These are phyloP conservation scores for Oasisia sp. DNA, from an alignment of 2,888 invertebrate species.

Conservation along the genomic window DNA sequence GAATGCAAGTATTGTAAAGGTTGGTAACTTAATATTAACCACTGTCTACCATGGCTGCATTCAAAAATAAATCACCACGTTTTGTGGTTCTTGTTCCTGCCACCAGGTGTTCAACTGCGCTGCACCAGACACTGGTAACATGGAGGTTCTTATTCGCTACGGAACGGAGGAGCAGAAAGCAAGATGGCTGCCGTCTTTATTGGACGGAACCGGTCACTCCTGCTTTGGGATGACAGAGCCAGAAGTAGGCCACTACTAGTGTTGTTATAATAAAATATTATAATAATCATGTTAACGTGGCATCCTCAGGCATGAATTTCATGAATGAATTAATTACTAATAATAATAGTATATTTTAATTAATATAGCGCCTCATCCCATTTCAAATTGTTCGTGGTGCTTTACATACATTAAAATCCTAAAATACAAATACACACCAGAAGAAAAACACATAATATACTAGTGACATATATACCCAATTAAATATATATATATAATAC, in stretches of 20 bases:
- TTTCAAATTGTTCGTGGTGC: too few relatives aligned
- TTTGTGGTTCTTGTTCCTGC: neutral
- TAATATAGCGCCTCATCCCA: too few relatives aligned
- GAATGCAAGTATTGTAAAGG: neutral
- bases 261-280: neutral
- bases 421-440: too few relatives aligned
- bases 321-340: too few relatives aligned
- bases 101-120: constrained; percentile 67
- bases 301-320: too few relatives aligned
- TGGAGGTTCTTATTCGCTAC: constrained; percentile 68
- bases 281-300: neutral
- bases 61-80: neutral
- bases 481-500: too few relatives aligned
- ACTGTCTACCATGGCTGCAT: neutral
- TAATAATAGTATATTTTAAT: too few relatives aligned
- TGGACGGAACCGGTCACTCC: constrained; percentile 63
- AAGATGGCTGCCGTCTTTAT: constrained; percentile 62
- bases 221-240: constrained; percentile 48
- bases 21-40: neutral
- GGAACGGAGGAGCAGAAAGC: constrained; percentile 65
- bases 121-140: constrained; percentile 69
- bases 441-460: too few relatives aligned
- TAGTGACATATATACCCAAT: too few relatives aligned
- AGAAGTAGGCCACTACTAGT: neutral
- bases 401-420: too few relatives aligned